Percentiles rank a stretch among this genome's conserved stretches.
Evolutionary conservation across 1,140 invertebrate species (phyloP).

Genomic region (Bathynomus jamesi): DNA sequence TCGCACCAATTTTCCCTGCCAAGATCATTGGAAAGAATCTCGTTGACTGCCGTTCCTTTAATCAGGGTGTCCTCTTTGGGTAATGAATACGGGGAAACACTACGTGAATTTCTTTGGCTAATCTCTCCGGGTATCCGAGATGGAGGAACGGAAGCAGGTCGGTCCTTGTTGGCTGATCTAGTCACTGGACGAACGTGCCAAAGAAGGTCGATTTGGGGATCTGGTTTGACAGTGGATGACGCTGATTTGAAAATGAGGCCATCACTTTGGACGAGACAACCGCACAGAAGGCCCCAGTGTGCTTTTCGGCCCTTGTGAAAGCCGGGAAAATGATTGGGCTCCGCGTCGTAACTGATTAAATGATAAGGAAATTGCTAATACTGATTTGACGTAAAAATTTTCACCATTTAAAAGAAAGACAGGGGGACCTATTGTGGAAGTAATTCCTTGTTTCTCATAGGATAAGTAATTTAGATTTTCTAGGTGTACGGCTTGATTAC

Average conservation of each 20-base stretch:
- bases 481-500: too few species aligned
- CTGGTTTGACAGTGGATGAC: conserved; percentile 14
- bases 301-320: conserved; percentile 24
- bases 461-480: too few species aligned
- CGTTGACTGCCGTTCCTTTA: not conserved
- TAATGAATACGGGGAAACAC: not conserved
- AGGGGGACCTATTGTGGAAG: too few species aligned
- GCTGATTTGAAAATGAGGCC: conserved; percentile 6
- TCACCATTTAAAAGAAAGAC: too few species aligned
- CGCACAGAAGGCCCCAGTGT: conserved; percentile 33
- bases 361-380: conserved; percentile 16
- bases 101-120: not conserved
- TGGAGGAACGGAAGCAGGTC: not conserved
- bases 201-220: conserved; percentile 24
- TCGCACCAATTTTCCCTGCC: not conserved
- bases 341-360: conserved; percentile 27
- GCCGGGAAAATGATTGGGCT: conserved; percentile 28
- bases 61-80: not conserved
- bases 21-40: not conserved
- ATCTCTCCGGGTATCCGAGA: not conserved
- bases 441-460: too few species aligned
- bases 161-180: not conserved
- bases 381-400: too few species aligned
- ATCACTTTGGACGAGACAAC: conserved; percentile 25
- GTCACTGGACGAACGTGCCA: conserved; percentile 28